phyloP scores from a whole-genome alignment of 92 coral and sea anemone species.

The Siderastrea radians region DNA sequence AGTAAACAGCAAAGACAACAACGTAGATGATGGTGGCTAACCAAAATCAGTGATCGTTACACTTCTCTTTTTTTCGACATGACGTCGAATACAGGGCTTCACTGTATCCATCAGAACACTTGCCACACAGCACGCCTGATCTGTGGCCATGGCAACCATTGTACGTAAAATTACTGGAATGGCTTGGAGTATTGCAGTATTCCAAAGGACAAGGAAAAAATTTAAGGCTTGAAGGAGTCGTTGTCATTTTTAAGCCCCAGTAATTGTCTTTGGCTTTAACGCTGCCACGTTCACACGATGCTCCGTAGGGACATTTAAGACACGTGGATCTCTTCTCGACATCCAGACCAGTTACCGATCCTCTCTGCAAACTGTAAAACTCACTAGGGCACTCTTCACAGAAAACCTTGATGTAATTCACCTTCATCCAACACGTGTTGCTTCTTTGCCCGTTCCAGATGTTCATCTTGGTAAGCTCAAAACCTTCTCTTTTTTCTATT shows the following conservation, averaged over 20 bases:
- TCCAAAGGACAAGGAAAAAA: conserved; percentile 63
- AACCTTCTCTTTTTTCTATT: neutral
- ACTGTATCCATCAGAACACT: conserved; percentile 54
- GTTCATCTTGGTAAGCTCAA: neutral
- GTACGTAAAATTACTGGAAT: neutral
- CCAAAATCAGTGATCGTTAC: conserved; percentile 72
- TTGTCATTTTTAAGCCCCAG: conserved; percentile 49
- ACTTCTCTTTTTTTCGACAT: conserved; percentile 35
- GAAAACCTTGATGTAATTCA: conserved; percentile 26
- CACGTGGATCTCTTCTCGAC: neutral
- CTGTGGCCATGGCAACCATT: conserved; percentile 70
- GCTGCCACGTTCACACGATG: conserved; percentile 18
- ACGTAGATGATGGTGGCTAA: conserved; percentile 1
- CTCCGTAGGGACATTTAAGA: conserved; percentile 51
- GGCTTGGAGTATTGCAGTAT: conserved; percentile 27
- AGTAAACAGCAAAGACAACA: conserved; percentile 39
- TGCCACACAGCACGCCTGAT: conserved; percentile 68
- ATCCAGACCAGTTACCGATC: conserved; percentile 3
- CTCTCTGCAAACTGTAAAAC: conserved; percentile 62
- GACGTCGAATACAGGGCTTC: conserved; percentile 61
- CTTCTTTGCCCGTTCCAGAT: neutral
- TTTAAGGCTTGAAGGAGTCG: conserved; percentile 12
- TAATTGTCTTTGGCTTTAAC: conserved; percentile 58
- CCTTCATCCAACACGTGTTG: conserved; percentile 5
- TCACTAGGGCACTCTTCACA: conserved; percentile 53